Percentiles rank a stretch among this genome's conserved stretches.
These are phyloP conservation scores for Drosophila sp. DNA, from an alignment of 1,140 invertebrate genomes.

Conservation along the genomic window DNA sequence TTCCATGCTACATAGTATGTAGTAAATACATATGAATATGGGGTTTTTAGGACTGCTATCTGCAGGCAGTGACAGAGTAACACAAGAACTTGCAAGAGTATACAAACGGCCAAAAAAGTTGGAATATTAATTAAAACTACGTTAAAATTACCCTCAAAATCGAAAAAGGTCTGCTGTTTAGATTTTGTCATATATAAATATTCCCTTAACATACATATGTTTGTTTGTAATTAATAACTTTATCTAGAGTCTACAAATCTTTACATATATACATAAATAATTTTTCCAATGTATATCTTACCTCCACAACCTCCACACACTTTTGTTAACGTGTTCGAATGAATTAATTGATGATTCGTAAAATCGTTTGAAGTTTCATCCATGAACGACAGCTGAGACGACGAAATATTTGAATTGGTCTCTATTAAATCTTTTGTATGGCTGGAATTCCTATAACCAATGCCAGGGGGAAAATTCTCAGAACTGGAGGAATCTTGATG, in stretches of 20 bases:
- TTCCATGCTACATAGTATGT: too few relatives aligned
- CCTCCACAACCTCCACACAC: conserved; percentile 87
- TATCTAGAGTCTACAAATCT: not conserved
- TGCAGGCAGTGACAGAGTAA: too few relatives aligned
- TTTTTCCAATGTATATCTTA: conserved; percentile 30
- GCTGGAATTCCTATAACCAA: conserved; percentile 60
- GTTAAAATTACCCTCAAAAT: too few relatives aligned
- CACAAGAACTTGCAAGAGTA: too few relatives aligned
- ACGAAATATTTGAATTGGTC: conserved; percentile 72
- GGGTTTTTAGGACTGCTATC: too few relatives aligned
- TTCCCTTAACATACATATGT: too few relatives aligned
- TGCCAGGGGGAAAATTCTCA: conserved; percentile 84
- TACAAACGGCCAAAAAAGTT: too few relatives aligned
- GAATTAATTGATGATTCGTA: conserved; percentile 84
- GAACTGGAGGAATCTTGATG: conserved; percentile 85
- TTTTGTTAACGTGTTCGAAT: conserved; percentile 85
- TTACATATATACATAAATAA: not conserved
- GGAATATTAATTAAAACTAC: too few relatives aligned
- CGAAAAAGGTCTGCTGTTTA: too few relatives aligned
- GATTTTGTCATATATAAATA: too few relatives aligned
- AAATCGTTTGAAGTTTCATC: conserved; percentile 82
- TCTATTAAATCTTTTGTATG: conserved; percentile 67
- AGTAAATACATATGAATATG: too few relatives aligned
- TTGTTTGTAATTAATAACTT: too few relatives aligned
- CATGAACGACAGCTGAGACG: conserved; percentile 79